Evolutionary conservation across 2,888 invertebrate genomes (phyloP).

Genomic region (Tolmerus cingulatus): DNA sequence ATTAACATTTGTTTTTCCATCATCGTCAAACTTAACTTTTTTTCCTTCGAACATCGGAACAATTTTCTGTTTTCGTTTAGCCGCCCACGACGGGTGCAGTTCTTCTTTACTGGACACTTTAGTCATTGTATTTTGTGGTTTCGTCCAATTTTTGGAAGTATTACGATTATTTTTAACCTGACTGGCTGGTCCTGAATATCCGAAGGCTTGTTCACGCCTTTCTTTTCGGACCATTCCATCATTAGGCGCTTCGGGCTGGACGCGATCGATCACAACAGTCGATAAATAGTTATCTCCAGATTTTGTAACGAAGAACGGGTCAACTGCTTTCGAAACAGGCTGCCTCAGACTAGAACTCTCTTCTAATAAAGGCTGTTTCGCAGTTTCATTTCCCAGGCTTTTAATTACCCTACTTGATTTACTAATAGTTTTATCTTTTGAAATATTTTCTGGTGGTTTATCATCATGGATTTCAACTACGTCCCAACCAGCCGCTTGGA

Average conservation of each 20-base stretch:
- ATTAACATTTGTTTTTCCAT: neutral
- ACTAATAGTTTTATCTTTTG: neutral
- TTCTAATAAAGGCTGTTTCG: neutral
- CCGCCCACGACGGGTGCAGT: slow-evolving; percentile 29
- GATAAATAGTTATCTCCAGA: slow-evolving; percentile 60
- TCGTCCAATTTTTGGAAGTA: slow-evolving; percentile 42
- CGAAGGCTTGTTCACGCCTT: neutral
- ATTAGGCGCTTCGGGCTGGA: slow-evolving; percentile 44
- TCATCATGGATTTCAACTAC: neutral
- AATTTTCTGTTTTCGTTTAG: slow-evolving; percentile 49
- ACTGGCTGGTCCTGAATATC: slow-evolving; percentile 36
- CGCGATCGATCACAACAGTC: slow-evolving; percentile 53
- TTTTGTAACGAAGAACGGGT: slow-evolving; percentile 61
- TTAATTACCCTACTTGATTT: neutral
- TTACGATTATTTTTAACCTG: slow-evolving; percentile 48
- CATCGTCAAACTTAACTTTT: neutral
- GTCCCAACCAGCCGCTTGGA: neutral
- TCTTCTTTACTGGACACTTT: neutral
- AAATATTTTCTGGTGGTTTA: neutral
- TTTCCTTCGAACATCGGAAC: slow-evolving; percentile 45
- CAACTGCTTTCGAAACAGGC: slow-evolving; percentile 46
- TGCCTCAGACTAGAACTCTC: neutral
- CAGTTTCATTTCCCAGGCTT: neutral
- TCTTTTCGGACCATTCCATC: slow-evolving; percentile 49
- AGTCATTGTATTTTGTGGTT: neutral